Base-by-base conservation (phyloP, 2,888 invertebrate species). In the Diaprepes abbreviatus region DNA sequence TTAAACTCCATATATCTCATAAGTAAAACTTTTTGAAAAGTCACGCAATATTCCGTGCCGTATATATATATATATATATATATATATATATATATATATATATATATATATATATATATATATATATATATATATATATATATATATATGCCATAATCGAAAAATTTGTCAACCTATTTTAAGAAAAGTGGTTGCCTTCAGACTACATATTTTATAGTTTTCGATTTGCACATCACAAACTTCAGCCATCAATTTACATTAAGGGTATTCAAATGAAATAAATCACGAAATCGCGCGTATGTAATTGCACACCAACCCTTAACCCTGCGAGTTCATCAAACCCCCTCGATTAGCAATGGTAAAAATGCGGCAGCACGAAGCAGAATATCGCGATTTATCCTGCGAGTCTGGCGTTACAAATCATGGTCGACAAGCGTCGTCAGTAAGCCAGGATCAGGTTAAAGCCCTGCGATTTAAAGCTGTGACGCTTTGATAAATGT, bases 361-460 rank as follows among this genome's bases (percentile, higher is more conserved):
- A 77, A 79, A 79, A 79, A 79, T 79, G 77, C 77, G 72, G 74
- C 75, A 73, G 78, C 78, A 77, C 76, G 75, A 76, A 74, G 45
- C 75, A 73, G 74, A 73, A 60, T 68, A 72, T 73, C 75, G 74
- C 74, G 76, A 71, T 76, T 78, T 79, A 78, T 74, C 75, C 69
- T 31, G 31, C 48, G 48, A 28, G 48, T 50, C 48, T 50, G 71
- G 77, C 77, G 79, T 80, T 80, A 84, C 83, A 84, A 84, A 84
- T 84, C 84, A 83, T 83, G 80, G 78, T 75, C 58, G 58, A 63
- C 76, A 75, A 76, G 75, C 76, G 58, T 76, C 77, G 73, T 74
- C 76, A 77, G 73, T 81, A 82, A 80, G 79, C 82, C 77, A 40
- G 69, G 69, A 64, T 69, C 69, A 64, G 40, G 68, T 60, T 57